Percentiles rank a stretch among this genome's conserved stretches.
phyloP scores from a whole-genome alignment of 2,888 invertebrate species.

The Deilephila porcellus region DNA sequence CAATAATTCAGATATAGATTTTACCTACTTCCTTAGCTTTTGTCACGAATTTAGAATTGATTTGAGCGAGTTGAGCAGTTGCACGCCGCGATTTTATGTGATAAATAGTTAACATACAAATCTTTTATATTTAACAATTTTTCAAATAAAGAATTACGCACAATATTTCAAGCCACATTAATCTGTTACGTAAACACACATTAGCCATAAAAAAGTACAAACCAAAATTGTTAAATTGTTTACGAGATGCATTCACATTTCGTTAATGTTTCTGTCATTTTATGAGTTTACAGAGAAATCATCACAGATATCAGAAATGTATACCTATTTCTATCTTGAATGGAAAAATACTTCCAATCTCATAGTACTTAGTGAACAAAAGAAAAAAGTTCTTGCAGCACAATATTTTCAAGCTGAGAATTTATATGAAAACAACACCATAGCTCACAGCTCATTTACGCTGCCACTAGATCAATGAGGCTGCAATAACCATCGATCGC shows the following conservation, averaged over 20 bases:
- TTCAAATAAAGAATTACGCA: no score
- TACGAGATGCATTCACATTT: no score
- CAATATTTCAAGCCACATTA: no score
- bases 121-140: background rate
- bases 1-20: conserved; percentile 10
- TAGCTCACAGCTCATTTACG: background rate
- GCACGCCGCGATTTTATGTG: background rate
- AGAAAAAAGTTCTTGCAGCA: background rate
- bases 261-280: no score
- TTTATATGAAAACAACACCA: background rate
- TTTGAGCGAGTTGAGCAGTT: background rate
- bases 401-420: background rate
- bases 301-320: no score
- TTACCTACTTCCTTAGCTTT: conserved; percentile 10
- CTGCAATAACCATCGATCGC: background rate
- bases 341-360: no score
- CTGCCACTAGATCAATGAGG: background rate
- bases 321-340: no score
- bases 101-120: background rate
- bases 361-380: no score
- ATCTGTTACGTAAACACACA: no score
- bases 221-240: no score
- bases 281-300: no score
- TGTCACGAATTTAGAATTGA: background rate
- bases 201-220: no score